Percentiles rank a stretch among this genome's conserved stretches.
Evolutionary conservation across 2,113 vertebrate species (phyloP).

Genomic region (Chionomys nivalis): DNA sequence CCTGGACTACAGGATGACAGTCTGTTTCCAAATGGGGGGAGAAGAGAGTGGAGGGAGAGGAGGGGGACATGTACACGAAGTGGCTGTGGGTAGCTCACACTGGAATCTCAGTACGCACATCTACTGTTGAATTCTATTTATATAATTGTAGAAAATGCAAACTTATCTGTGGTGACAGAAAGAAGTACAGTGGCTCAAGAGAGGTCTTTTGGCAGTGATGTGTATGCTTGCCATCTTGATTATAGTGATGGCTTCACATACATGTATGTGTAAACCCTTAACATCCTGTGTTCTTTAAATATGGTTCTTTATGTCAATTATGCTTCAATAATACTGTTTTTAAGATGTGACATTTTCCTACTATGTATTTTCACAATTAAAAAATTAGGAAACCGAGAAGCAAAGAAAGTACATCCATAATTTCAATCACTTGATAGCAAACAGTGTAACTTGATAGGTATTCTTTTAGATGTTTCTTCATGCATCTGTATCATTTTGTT

Average conservation of each 20-base stretch:
- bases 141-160: slow-evolving; percentile 39
- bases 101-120: too few species aligned
- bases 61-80: background rate
- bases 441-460: slow-evolving; percentile 20
- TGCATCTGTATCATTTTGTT: background rate
- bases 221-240: background rate
- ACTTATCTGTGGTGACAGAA: slow-evolving; percentile 13
- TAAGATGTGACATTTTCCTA: background rate
- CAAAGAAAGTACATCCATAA: background rate
- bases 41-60: background rate
- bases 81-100: too few species aligned
- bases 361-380: background rate
- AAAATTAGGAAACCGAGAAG: background rate
- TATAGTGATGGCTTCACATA: background rate
- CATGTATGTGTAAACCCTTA: background rate
- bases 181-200: background rate
- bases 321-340: slow-evolving; percentile 19
- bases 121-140: slow-evolving; percentile 11
- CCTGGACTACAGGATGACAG: background rate
- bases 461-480: background rate
- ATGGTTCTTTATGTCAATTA: slow-evolving; percentile 36
- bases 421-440: slow-evolving; percentile 33
- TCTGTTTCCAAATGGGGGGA: background rate
- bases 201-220: background rate
- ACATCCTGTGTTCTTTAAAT: background rate